Base-by-base conservation (phyloP, 1,140 invertebrate species). In the Helicoverpa zea region DNA sequence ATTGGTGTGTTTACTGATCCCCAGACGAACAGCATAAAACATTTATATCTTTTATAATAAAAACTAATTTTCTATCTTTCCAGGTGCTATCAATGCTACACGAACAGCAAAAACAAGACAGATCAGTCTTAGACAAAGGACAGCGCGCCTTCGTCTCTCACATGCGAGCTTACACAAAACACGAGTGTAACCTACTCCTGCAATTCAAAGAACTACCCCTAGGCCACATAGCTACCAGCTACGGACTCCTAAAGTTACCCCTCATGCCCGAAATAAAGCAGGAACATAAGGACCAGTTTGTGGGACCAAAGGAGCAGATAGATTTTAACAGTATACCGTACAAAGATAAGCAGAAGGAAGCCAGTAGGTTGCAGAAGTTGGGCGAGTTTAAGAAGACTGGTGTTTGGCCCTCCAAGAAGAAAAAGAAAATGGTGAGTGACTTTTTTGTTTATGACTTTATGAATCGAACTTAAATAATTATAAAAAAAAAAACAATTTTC, bases 141-240 rank as follows among this genome's bases (percentile, higher is more conserved):
- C 98, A 98, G 84, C 95, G 97, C 80, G 99, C 99, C 3, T 99
- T 99, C 95, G 99, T 99, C 1, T 99, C 99, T 0, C 99, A 98
- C 91, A 96, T 99, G 54, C 97, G 98, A 88, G 97, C 98, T 0
- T 99, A 99, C 94, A 97, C 96, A 5, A 99, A 99, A 95, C 99
- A 99, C 93, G 99, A 99, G 93, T 99, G 99, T 89, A 97, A 97
- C 88, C 95, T 99, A 58, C 97, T 99, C 80, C 96, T 99, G 64
- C 96, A 97, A 88, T 91, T 98, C 3, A 99, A 99, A 96, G 98
- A 99, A 93, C 94, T 99, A 5, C 97, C 99, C 87, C 95, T 99
- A 81, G 98, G 97, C 18, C 96, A 97, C 87, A 95, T 99, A 70
- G 99, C 98, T 0, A 97, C 96, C 70, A 97, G 97, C 73, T 99